Conservation (phyloP, 2,888 invertebrate species). For the Xestia xanthographa region DNA sequence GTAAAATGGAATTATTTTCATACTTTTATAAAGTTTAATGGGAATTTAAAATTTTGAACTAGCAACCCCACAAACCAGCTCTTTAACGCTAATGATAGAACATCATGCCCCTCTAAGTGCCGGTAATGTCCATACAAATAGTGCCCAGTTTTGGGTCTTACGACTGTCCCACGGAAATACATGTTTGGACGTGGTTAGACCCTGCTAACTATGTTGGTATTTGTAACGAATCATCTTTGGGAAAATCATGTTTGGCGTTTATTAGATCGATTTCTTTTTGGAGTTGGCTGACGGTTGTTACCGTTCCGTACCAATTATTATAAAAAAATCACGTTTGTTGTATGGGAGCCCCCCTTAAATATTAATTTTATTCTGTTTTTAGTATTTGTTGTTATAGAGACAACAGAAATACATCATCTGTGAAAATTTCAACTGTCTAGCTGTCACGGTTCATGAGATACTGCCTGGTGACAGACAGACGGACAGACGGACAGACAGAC, state of each 20-base stretch:
- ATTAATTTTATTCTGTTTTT: no score
- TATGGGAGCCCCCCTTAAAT: no score
- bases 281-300: background rate
- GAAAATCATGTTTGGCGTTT: constrained; percentile 56
- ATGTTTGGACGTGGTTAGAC: constrained; percentile 79
- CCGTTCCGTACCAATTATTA: no score
- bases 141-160: constrained; percentile 65
- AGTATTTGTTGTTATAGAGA: no score
- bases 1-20: background rate
- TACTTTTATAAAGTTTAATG: background rate
- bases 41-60: constrained; percentile 14
- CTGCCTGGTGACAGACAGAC: no score
- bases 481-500: no score
- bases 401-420: no score
- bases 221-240: constrained; percentile 70
- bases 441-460: no score
- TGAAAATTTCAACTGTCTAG: no score
- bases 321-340: no score
- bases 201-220: constrained; percentile 68
- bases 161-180: constrained; percentile 83
- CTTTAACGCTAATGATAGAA: constrained; percentile 74
- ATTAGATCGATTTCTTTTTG: constrained; percentile 51
- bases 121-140: constrained; percentile 79
- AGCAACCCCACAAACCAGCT: constrained; percentile 52
- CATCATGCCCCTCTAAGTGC: constrained; percentile 80